A percentile compares a stretch with the other conserved stretches of the same genome.
Conservation (phyloP, 2,113 vertebrate genomes). For the Prionailurus viverrinus region DNA sequence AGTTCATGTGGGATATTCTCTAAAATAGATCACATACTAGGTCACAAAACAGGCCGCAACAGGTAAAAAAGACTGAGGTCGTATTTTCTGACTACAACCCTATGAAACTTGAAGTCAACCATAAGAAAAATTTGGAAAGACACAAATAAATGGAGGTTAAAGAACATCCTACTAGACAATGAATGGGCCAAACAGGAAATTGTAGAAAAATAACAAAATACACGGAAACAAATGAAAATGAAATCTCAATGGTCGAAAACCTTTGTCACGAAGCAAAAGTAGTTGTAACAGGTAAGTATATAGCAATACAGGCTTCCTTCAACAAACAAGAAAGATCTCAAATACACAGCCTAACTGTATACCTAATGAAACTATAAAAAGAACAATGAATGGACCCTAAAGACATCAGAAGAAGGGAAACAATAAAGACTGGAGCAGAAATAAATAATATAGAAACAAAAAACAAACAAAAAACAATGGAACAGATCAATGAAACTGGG, state of each 20-base stretch:
- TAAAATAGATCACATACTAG: neutral
- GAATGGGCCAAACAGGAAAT: neutral
- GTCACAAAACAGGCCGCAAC: neutral
- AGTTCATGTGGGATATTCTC: neutral
- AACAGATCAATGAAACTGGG: neutral
- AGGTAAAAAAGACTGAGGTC: too few relatives aligned
- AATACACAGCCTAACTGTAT: neutral
- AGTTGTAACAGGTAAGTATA: neutral
- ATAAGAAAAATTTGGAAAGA: too few relatives aligned
- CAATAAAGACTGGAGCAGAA: neutral
- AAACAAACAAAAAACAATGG: neutral
- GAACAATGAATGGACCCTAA: neutral
- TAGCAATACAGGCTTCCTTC: neutral
- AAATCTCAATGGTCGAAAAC: neutral
- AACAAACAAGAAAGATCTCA: neutral
- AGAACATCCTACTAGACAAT: neutral
- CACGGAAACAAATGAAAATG: neutral
- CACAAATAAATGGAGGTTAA: too few relatives aligned
- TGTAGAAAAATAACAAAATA: neutral
- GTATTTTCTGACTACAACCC: too few relatives aligned
- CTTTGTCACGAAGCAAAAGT: neutral
- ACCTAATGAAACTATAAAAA: neutral
- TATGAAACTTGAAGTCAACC: too few relatives aligned
- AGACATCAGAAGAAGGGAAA: neutral
- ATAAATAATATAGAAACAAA: neutral